phyloP scores from a whole-genome alignment of 2,888 invertebrate genomes.

The Exephanes ischioxanthus region DNA sequence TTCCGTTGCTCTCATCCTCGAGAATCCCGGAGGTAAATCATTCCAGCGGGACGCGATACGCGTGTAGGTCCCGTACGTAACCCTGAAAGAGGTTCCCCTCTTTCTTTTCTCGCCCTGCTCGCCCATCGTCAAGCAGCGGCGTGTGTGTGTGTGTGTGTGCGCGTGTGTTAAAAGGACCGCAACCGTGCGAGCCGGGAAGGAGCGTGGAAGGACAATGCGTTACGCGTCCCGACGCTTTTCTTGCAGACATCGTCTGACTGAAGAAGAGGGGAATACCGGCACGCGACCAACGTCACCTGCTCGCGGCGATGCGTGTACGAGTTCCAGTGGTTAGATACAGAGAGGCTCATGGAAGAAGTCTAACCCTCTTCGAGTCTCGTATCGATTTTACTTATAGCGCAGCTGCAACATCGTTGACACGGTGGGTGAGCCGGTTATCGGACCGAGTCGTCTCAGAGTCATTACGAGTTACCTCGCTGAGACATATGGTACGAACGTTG shows the following conservation, averaged over 20 bases:
- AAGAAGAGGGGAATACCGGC: constrained; percentile 79
- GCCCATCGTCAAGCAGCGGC: constrained; percentile 27
- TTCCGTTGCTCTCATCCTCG: constrained; percentile 43
- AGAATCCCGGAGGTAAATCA: constrained; percentile 35
- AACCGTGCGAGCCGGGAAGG: constrained; percentile 75
- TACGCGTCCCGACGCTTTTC: constrained; percentile 83
- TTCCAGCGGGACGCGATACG: not conserved
- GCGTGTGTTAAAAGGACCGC: constrained; percentile 78
- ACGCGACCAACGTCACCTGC: constrained; percentile 85
- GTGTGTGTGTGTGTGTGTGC: not conserved
- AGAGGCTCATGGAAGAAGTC: constrained; percentile 12
- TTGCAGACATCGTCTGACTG: constrained; percentile 70
- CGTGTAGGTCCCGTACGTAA: constrained; percentile 11
- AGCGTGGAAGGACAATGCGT: constrained; percentile 74
- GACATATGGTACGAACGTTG: constrained; percentile 81
- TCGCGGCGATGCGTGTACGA: constrained; percentile 73
- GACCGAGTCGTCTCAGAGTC: constrained; percentile 77
- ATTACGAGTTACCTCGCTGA: constrained; percentile 71
- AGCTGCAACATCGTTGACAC: constrained; percentile 77
- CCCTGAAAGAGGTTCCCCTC: constrained; percentile 45
- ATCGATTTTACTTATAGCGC: constrained; percentile 79
- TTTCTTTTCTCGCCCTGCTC: constrained; percentile 36
- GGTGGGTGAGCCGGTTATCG: constrained; percentile 77
- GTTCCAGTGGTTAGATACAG: constrained; percentile 66
- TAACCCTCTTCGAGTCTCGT: constrained; percentile 55